Evolutionary conservation across 2,888 invertebrate genomes (phyloP), one percentile per base, ranked within the genome.

Genomic region (Drosophila peninsularis): DNA sequence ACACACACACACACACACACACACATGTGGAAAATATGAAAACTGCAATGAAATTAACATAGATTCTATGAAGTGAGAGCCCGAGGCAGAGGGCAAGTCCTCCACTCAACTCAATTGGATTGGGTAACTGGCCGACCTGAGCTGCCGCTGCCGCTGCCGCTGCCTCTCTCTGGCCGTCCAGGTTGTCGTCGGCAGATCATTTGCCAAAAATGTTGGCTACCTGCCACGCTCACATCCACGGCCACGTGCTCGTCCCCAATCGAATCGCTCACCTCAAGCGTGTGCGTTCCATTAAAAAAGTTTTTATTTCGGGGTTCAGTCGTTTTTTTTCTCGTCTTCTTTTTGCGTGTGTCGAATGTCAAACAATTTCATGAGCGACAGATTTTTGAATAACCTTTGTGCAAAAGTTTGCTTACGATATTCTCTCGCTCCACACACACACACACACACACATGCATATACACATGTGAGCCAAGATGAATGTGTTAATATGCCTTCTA

Each of bases 341-440:
- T 34, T 58, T 49, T 71, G 61, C 61, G 75, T 78, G 78, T 66
- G 62, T 69, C 80, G 80, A 65, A 72, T 78, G 78, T 76, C 77
- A 76, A 76, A 64, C 63, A 72, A 72, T 62, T 76, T 72, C 56
- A 75, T 63, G 66, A 56, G 45, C 57, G 61, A 64, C 63, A 69
- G 45, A 62, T 62, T 78, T 75, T 54, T 62, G 80, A 64, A 78
- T 62, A 63, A 49, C 65, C 58, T 56, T 67, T 65, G 50, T 64
- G 27, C 5, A 49, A 50, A 71, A 72, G 45, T 80, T 76, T 68
- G 34, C 39, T 42, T n/a, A 44, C 19, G n/a, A 44, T 57, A 39
- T 65, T 60, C 39, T 44, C 50, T 0, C 27, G 27, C 9, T 14
- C 19, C n/a, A 19, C 39, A 39, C 39, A 39, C 13, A 39, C 2